These are phyloP conservation scores for Mus minutoides DNA, from an alignment of 2,797 vertebrate species.

Conservation along the genomic window DNA sequence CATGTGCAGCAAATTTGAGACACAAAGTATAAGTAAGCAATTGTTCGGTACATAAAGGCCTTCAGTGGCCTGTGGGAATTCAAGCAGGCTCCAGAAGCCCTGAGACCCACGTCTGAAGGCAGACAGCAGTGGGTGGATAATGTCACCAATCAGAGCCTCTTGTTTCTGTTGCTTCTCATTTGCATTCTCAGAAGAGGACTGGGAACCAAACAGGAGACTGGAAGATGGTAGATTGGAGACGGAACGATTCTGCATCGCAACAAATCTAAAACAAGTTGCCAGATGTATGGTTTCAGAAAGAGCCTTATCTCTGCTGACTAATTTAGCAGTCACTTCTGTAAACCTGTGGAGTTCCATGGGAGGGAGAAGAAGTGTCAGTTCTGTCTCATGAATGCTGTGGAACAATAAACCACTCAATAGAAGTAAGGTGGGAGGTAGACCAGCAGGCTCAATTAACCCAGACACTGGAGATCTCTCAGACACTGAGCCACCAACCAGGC, in stretches of 20 bases:
- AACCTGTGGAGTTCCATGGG: not conserved
- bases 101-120: not conserved
- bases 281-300: not conserved
- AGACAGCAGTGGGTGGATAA: fast-evolving
- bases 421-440: not conserved
- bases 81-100: not conserved
- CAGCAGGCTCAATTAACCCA: not conserved
- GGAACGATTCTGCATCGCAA: not conserved
- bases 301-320: not conserved
- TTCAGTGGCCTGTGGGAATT: not conserved
- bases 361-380: not conserved
- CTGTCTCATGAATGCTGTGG: not conserved
- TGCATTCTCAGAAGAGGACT: not conserved
- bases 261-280: not conserved
- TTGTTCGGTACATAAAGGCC: not conserved
- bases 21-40: not conserved
- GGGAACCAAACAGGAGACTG: not conserved
- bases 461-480: not conserved
- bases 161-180: not conserved
- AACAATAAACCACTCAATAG: not conserved
- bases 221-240: not conserved
- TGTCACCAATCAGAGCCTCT: not conserved
- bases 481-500: not conserved
- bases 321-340: not conserved
- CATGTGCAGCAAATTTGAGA: not conserved